Base-by-base conservation (phyloP, 2,797 vertebrate species). In the Passerculus sandwichensis region DNA sequence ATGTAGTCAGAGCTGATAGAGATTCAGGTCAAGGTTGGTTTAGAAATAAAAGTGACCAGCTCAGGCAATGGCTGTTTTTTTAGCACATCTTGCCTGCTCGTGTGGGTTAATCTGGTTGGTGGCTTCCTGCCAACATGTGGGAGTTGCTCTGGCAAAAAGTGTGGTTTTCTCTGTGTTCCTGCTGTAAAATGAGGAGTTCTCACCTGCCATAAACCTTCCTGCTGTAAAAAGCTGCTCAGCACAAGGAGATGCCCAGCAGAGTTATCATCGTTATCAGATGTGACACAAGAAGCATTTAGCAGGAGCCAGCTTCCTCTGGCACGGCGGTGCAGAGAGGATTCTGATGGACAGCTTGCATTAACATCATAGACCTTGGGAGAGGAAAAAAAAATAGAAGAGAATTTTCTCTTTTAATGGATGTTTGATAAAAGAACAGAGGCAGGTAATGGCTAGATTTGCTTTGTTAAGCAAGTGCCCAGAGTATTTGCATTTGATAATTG, bases 401-500 rank as follows among this genome's bases (percentile, higher is more conserved):
- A 69, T 82, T 83, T 84, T 89, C 54, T 51, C 64, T 94, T 91
- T 92, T 89, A 93, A 75, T 61, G 76, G 60, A 71, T 85, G 73
- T 44, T 93, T 91, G 80, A 96, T 92, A 90, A 76, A 92, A 91
- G 92, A 96, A 77, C 48, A 93, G 60, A 91, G 73, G 47, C 22
- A 89, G 47, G 45, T 74, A 80, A 93, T 76, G 76, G 66, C 59
- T 75, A 83, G 71, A 93, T 82, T 91, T 87, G 45, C 47, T 94
- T n/a, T 95, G 45, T 96, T 96, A 92, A 96, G 67, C 83, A 91
- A 74, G 48, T 90, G 87, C 73, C 72, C 50, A 5, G 70, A 71
- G 14, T 65, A 81, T 96, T 96, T 97, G 88, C 89, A 92, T 96
- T 96, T 97, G 91, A 75, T 96, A 95, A 96, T 93, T 97, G 73